Evolutionary conservation across 2,113 vertebrate species (phyloP), one percentile per base, ranked within the genome.

Genomic region (Phaethornis superciliosus): DNA sequence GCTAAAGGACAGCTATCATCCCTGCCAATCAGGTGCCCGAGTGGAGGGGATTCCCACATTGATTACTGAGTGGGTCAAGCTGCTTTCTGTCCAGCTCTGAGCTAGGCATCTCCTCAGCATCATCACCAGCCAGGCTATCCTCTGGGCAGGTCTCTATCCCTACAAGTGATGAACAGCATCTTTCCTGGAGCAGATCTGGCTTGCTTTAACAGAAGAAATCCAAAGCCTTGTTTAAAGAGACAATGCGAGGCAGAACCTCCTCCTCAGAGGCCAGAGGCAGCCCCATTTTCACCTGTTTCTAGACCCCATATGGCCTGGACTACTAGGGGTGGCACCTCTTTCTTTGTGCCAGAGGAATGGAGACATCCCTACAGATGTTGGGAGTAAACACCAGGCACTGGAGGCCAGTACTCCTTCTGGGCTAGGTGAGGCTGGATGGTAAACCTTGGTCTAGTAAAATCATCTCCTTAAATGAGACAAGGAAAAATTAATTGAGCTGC

Each of bases 11-110:
- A 55, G 10, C 28, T 1, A 1, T 70, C 69, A 62, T 60, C 30
- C 9, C 33, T 56, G 14, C 19, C n/a, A 69, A 30, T 3, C 3
- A 3, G 47, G 24, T 54, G 24, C 8, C n/a, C 32, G 42, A 0
- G 0, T 22, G 32, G 58, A 94, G 54, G 6, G 19, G 20, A 56
- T 81, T 86, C 37, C 55, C 28, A 64, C 56, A 17, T 7, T 17
- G 52, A 55, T 20, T 3, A 28, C 35, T 52, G 20, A 56, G 37
- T 0, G 1, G 30, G 30, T 46, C 0, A 2, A 86, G n/a, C 9
- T 68, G 8, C 17, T 71, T 78, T 78, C 51, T 67, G 27, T 33
- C 56, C 28, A 70, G 47, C 62, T 33, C 56, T 35, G 37, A 89
- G 19, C 37, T 40, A 55, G 26, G 27, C 51, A 26, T 22, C 10